These are phyloP conservation scores for Lota lota DNA, from an alignment of 2,113 vertebrate genomes.

Conservation along the genomic window DNA sequence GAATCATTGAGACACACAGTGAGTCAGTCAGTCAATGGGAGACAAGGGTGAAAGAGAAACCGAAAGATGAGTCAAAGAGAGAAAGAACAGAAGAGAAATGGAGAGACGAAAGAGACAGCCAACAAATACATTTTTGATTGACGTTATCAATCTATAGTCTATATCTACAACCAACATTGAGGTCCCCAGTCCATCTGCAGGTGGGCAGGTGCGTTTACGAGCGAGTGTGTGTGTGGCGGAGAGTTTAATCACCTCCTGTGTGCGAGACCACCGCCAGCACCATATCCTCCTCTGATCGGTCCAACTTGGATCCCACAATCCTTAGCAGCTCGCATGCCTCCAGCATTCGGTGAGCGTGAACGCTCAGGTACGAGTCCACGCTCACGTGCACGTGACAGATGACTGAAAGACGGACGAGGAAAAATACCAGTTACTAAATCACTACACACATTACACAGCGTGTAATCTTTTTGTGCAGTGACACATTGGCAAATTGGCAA, in stretches of 20 bases:
- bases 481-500: too few relatives aligned
- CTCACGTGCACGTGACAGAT: slow-evolving; percentile 91
- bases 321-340: slow-evolving; percentile 88
- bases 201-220: slow-evolving; percentile 1
- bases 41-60: too few relatives aligned
- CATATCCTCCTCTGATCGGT: slow-evolving; percentile 84
- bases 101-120: too few relatives aligned
- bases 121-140: too few relatives aligned
- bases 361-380: slow-evolving; percentile 91
- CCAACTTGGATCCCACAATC: slow-evolving; percentile 85
- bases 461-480: too few relatives aligned
- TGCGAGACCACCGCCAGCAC: slow-evolving; percentile 79
- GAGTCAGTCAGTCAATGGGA: too few relatives aligned
- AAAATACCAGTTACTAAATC: neutral
- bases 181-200: too few relatives aligned
- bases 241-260: slow-evolving; percentile 76
- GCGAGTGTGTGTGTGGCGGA: slow-evolving; percentile 6
- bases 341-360: slow-evolving; percentile 82
- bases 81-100: too few relatives aligned
- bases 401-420: slow-evolving; percentile 69
- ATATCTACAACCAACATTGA: too few relatives aligned
- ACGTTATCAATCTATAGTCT: too few relatives aligned
- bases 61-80: too few relatives aligned
- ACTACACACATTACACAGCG: neutral
- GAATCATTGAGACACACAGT: too few relatives aligned